Base-by-base conservation (phyloP, 2,888 invertebrate species). In the Patella depressa region DNA sequence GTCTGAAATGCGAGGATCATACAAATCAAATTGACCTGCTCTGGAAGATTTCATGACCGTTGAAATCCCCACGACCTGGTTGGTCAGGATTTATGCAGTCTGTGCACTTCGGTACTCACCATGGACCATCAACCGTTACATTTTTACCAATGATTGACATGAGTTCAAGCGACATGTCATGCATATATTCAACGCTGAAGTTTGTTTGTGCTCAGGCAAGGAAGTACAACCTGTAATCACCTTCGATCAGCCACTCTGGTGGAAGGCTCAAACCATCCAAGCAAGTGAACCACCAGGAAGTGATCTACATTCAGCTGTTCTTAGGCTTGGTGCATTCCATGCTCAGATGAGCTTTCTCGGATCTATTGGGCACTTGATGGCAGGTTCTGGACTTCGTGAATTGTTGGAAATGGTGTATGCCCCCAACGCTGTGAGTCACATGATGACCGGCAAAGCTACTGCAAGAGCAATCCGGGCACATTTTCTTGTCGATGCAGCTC, bases 361-460 rank as follows among this genome's bases (percentile, higher is more conserved):
- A 2, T 76, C 77, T 75, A 86, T 86, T 76, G 85, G 86, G 4
- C 78, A 79, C 73, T 15, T 79, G 34, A 85, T 84, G 83, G 75
- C 71, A 65, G 81, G 81, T 1, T 82, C 85, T 65, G 85, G 85
- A 7, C 76, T 86, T 29, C 53, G 74, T 65, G 84, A 86, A 72
- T 55, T 83, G 3, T 71, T 85, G 7, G 81, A 80, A 70, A 71
- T 75, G n/a, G 80, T 83, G 14, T 86, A 81, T 85, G 84, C 84
- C 12, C 69, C 77, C 45, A 81, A 85, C 72, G 80, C 81, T 19
- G 83, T 87, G 2, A 45, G 71, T 12, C 83, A 87, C 71, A 85
- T 85, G 76, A 53, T 85, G 53, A 75, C 77, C 75, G 83, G 85
- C n/a, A 87, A 86, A 74, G 84, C 85, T 34, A 69, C 81, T 71